A percentile compares a stretch with the other conserved stretches of the same genome.
Conservation (phyloP, 2,888 invertebrate species). For the Ornithoptera alexandrae region DNA sequence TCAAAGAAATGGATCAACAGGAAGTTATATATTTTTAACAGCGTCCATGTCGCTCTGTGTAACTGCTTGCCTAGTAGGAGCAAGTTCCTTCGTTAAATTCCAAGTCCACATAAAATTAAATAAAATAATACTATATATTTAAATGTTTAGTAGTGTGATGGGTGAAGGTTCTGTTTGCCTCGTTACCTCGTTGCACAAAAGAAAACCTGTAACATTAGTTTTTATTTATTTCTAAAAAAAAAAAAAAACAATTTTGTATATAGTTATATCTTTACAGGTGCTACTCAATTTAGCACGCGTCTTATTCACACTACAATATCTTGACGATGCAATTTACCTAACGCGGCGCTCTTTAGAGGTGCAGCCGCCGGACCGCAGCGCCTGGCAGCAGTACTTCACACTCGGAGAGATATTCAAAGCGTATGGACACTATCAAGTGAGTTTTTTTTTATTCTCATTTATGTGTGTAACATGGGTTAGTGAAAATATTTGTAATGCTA, state of each 20-base stretch:
- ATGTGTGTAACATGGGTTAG: too few relatives aligned
- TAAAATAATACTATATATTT: too few relatives aligned
- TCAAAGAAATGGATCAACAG: too few relatives aligned
- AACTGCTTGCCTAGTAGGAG: too few relatives aligned
- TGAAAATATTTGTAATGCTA: too few relatives aligned
- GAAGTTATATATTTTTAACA: too few relatives aligned
- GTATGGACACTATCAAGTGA: slow-evolving; percentile 87
- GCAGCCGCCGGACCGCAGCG: slow-evolving; percentile 90
- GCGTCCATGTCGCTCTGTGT: too few relatives aligned
- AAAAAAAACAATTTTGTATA: neutral
- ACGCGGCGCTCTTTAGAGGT: slow-evolving; percentile 91
- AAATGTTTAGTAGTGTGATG: too few relatives aligned
- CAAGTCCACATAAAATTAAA: too few relatives aligned
- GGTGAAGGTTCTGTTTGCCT: too few relatives aligned
- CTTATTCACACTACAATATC: slow-evolving; percentile 90
- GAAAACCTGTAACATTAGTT: neutral
- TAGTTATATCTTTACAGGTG: slow-evolving; percentile 70
- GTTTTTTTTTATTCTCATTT: slow-evolving; percentile 19
- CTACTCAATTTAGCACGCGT: slow-evolving; percentile 91
- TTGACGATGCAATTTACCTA: slow-evolving; percentile 94
- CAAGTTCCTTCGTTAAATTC: too few relatives aligned
- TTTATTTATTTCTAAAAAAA: neutral
- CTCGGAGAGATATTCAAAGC: slow-evolving; percentile 95
- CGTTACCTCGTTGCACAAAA: too few relatives aligned
- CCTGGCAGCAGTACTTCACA: slow-evolving; percentile 95